Conservation (phyloP, 1,140 invertebrate genomes). For the Heterodera carotae region DNA sequence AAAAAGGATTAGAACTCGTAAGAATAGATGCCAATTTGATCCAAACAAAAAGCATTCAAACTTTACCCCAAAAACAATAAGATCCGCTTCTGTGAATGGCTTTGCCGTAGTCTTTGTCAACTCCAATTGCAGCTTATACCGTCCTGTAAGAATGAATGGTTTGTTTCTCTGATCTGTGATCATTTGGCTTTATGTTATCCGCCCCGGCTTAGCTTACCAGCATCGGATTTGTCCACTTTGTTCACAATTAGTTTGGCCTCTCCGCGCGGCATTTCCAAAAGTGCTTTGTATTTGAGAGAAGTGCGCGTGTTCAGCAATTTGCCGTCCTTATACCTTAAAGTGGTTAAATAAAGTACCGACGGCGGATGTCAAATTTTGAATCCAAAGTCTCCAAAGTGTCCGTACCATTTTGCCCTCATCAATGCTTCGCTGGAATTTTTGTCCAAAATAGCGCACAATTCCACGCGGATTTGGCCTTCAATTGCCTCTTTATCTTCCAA, state of each 20-base stretch:
- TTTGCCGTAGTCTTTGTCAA: conserved; percentile 6
- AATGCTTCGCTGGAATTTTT: conserved; percentile 3
- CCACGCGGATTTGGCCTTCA: conserved; percentile 21
- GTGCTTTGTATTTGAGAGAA: conserved; percentile 20
- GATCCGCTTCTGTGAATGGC: conserved; percentile 17
- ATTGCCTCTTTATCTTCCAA: conserved; percentile 20
- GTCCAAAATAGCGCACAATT: conserved; percentile 26
- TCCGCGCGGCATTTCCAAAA: conserved; percentile 14
- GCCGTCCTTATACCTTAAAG: conserved; percentile 25
- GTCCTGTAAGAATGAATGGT: background rate
- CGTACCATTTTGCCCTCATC: conserved; percentile 30
- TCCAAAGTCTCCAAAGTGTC: too few relatives aligned
- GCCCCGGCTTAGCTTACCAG: background rate
- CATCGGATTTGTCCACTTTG: conserved; percentile 26
- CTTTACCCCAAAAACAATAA: conserved; percentile 5
- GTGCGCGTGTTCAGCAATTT: conserved; percentile 24
- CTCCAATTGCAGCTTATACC: conserved; percentile 25
- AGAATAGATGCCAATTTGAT: too few relatives aligned
- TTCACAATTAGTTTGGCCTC: conserved; percentile 23
- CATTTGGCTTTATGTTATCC: background rate
- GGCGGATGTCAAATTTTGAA: background rate
- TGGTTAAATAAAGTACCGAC: background rate
- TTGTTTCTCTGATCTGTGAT: background rate
- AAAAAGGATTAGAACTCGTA: too few relatives aligned
- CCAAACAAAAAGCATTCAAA: too few relatives aligned